These are phyloP conservation scores for Cacoxenus indagator DNA, from an alignment of 2,888 invertebrate species.

Conservation along the genomic window DNA sequence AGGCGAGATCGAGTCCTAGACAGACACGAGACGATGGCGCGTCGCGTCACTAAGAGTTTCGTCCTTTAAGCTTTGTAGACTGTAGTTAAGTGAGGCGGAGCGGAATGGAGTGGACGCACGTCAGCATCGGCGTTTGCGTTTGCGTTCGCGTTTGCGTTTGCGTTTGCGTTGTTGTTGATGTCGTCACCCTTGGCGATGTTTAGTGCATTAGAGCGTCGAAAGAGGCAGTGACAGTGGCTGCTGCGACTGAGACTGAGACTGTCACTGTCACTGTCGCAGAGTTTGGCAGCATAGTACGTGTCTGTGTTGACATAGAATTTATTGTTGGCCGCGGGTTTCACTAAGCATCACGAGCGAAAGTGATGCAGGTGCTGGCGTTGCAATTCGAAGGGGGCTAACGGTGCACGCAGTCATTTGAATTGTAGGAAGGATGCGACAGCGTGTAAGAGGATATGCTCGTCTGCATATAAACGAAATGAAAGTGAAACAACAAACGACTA, in stretches of 20 bases:
- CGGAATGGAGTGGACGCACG: no score
- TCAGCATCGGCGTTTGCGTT: no score
- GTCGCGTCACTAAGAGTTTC: background rate
- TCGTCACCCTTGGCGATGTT: background rate
- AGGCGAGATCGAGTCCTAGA: background rate
- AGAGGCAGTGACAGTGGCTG: background rate
- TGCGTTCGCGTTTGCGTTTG: background rate
- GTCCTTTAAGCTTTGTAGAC: background rate
- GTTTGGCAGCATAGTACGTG: background rate
- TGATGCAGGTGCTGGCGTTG: background rate
- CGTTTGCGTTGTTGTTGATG: background rate
- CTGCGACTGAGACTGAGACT: background rate
- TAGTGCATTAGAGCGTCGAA: slow-evolving; percentile 19
- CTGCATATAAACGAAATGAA: slow-evolving; percentile 17
- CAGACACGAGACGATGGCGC: slow-evolving; percentile 7
- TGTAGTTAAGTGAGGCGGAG: no score
- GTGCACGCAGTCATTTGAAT: no score
- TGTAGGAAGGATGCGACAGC: background rate
- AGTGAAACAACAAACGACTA: slow-evolving; percentile 14
- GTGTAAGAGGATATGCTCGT: slow-evolving; percentile 12
- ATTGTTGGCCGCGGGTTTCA: background rate
- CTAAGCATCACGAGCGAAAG: background rate
- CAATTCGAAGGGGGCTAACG: background rate
- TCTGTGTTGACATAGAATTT: slow-evolving; percentile 8
- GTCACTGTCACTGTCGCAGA: background rate